phyloP scores from a whole-genome alignment of 1,140 invertebrate genomes.

The Triops longicaudatus region DNA sequence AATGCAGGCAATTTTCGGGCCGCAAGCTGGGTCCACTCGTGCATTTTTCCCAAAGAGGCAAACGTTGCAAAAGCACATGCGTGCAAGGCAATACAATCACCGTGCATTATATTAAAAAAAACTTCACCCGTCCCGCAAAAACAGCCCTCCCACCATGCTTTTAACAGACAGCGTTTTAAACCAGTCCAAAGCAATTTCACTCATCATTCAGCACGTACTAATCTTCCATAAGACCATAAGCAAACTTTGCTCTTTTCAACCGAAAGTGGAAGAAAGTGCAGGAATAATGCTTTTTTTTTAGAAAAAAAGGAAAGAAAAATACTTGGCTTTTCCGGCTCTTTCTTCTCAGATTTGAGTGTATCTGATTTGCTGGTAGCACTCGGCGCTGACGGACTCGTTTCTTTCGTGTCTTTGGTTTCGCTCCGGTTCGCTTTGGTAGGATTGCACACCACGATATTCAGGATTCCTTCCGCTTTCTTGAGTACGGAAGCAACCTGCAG shows the following conservation, averaged over 20 bases:
- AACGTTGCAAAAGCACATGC: constrained; percentile 17
- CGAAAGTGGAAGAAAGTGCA: neutral
- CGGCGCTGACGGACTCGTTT: neutral
- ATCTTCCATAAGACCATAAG: neutral
- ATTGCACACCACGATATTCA: constrained; percentile 74
- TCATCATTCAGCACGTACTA: too few species aligned
- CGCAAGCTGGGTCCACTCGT: neutral
- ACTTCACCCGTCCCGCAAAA: neutral
- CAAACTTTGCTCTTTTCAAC: neutral
- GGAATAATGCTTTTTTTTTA: neutral
- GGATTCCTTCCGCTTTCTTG: constrained; percentile 78
- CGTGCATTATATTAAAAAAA: neutral
- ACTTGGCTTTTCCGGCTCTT: constrained; percentile 42
- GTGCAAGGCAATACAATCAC: constrained; percentile 18
- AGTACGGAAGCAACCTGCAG: constrained; percentile 52
- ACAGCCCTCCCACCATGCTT: too few species aligned
- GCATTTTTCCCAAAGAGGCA: neutral
- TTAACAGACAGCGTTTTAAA: too few species aligned
- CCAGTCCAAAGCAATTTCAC: too few species aligned
- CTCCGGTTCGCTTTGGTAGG: constrained; percentile 51
- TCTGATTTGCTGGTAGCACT: constrained; percentile 23
- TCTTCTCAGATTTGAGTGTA: constrained; percentile 29
- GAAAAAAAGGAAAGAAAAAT: constrained; percentile 26
- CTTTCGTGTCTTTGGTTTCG: constrained; percentile 21
- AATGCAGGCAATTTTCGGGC: neutral